Percentiles rank a stretch among this genome's conserved stretches.
phyloP scores from a whole-genome alignment of 2,113 vertebrate genomes.

The Lepus americanus region DNA sequence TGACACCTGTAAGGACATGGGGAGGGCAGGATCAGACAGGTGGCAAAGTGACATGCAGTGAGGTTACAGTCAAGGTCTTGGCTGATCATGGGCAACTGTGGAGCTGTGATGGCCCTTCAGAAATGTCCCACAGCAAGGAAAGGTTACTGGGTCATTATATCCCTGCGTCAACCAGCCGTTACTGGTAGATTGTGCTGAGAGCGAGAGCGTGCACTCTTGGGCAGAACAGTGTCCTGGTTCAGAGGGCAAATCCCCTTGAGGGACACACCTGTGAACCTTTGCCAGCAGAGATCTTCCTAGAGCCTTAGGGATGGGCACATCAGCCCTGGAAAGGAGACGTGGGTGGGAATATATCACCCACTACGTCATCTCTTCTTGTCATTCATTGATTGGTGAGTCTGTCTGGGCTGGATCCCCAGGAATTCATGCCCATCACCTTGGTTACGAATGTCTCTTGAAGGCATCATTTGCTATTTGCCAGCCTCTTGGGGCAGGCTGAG shows the following conservation, averaged over 20 bases:
- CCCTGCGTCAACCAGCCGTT: background rate
- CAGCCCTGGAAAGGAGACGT: background rate
- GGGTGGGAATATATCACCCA: background rate
- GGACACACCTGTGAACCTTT: background rate
- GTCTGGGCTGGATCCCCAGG: background rate
- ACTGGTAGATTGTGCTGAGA: background rate
- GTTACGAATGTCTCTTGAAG: background rate
- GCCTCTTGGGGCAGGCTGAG: background rate
- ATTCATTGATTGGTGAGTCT: background rate
- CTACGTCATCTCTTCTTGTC: background rate
- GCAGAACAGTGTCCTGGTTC: background rate
- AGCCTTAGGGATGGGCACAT: background rate
- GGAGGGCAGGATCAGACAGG: background rate
- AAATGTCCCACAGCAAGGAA: background rate
- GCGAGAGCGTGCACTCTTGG: background rate
- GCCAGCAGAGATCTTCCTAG: background rate
- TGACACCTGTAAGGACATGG: background rate
- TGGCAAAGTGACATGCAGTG: background rate
- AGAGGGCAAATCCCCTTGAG: background rate
- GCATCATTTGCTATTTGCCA: background rate
- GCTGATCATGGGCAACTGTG: background rate
- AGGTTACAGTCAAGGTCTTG: background rate
- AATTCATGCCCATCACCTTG: background rate
- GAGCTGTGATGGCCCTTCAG: background rate
- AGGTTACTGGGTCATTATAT: background rate